Conservation (phyloP, 2,113 vertebrate species). For the Melanostigma gelatinosum region DNA sequence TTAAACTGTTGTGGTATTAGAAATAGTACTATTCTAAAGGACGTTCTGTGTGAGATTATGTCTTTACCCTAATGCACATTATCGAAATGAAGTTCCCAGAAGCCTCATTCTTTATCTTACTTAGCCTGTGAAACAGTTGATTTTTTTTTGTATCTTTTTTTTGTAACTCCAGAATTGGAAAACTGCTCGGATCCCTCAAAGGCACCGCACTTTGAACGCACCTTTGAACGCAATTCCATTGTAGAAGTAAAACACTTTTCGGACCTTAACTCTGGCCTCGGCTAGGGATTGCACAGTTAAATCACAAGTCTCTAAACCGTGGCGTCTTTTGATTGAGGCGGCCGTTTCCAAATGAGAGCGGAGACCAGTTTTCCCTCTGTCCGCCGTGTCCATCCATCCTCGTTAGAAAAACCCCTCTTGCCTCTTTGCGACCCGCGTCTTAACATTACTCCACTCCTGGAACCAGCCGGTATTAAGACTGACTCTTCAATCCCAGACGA, state of each 20-base stretch:
- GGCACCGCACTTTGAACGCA: constrained; percentile 43
- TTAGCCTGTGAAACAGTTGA: constrained; percentile 38
- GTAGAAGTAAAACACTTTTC: constrained; percentile 59
- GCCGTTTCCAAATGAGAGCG: constrained; percentile 69
- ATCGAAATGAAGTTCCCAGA: constrained; percentile 6
- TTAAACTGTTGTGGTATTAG: neutral
- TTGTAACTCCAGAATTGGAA: constrained; percentile 34
- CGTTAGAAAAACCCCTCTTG: constrained; percentile 65
- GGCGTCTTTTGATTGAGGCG: constrained; percentile 64
- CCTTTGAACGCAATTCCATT: constrained; percentile 55
- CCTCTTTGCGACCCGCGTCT: constrained; percentile 27
- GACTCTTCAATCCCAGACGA: constrained; percentile 80
- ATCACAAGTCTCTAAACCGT: constrained; percentile 67
- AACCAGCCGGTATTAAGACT: constrained; percentile 74
- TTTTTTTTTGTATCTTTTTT: neutral
- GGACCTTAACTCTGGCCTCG: constrained; percentile 51
- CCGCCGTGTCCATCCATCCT: constrained; percentile 75
- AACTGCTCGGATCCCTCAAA: constrained; percentile 42
- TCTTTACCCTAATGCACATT: constrained; percentile 10
- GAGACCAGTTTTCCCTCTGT: constrained; percentile 64
- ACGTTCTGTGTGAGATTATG: neutral
- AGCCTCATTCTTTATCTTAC: constrained; percentile 25
- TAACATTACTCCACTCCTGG: constrained; percentile 55
- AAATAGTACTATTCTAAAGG: neutral
- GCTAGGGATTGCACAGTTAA: constrained; percentile 61